These are phyloP conservation scores for Folsomia manolachei DNA, from an alignment of 2,888 invertebrate species.

Conservation along the genomic window DNA sequence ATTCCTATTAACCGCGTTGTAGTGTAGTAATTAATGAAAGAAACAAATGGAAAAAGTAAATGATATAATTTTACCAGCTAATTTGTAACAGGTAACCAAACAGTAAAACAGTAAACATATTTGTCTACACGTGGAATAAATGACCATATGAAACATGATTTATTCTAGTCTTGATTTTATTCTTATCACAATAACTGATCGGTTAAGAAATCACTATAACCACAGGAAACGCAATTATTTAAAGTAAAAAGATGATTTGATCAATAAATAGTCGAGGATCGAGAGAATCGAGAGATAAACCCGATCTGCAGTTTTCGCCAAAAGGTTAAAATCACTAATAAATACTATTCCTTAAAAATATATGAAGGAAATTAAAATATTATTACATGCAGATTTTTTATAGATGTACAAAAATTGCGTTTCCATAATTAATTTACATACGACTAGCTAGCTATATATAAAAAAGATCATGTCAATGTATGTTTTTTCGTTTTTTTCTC, in stretches of 20 bases:
- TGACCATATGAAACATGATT: neutral
- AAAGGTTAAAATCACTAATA: no score
- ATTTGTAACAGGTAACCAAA: conserved; percentile 8
- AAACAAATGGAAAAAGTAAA: neutral
- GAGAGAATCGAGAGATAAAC: no score
- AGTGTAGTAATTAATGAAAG: neutral
- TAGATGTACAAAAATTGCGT: neutral
- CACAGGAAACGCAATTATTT: no score
- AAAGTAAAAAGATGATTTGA: no score
- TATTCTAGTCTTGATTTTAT: neutral
- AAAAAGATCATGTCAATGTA: neutral
- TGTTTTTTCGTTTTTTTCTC: conserved; percentile 5
- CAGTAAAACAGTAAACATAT: neutral
- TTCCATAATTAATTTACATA: neutral
- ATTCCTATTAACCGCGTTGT: conserved; percentile 7
- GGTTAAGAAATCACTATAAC: no score
- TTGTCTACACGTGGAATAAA: neutral
- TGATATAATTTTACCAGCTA: neutral
- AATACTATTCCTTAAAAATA: no score
- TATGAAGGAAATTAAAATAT: neutral
- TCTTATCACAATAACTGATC: neutral
- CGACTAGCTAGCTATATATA: neutral
- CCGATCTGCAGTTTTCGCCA: no score
- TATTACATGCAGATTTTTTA: neutral
- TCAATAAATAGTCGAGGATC: no score